Conservation (phyloP, 1,140 invertebrate species). For the Octopus sinensis region DNA sequence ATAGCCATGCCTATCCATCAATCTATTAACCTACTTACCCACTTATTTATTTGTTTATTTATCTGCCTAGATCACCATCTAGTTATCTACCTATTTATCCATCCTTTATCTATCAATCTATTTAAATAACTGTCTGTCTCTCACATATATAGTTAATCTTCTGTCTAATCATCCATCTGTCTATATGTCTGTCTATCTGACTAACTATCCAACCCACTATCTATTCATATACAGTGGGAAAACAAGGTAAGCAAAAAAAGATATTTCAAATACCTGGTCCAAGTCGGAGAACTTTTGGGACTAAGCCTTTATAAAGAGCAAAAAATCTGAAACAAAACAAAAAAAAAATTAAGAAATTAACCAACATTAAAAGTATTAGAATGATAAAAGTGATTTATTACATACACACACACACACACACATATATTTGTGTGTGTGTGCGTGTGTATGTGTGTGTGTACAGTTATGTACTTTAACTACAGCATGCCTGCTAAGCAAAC, state of each 20-base stretch:
- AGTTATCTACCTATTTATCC: too few species aligned
- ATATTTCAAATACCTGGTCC: conserved; percentile 69
- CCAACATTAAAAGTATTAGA: background rate
- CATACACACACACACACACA: background rate
- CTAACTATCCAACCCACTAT: too few species aligned
- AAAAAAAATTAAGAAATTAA: background rate
- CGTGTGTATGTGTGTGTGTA: background rate
- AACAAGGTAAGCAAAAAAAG: background rate
- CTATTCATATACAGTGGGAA: background rate
- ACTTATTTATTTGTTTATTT: too few species aligned
- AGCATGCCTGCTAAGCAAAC: background rate
- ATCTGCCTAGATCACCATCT: too few species aligned
- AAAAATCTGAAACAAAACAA: conserved; percentile 65
- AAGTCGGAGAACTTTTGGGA: conserved; percentile 84
- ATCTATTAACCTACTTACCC: too few species aligned
- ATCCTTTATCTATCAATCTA: too few species aligned
- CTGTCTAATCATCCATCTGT: too few species aligned
- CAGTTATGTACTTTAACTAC: background rate
- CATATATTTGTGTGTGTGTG: background rate
- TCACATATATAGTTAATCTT: too few species aligned
- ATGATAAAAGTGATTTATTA: background rate
- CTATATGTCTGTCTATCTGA: too few species aligned
- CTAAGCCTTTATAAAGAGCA: conserved; percentile 85
- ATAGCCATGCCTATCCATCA: too few species aligned
- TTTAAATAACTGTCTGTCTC: too few species aligned